phyloP scores from a whole-genome alignment of 2,113 vertebrate genomes.

The Lepisosteus oculatus region DNA sequence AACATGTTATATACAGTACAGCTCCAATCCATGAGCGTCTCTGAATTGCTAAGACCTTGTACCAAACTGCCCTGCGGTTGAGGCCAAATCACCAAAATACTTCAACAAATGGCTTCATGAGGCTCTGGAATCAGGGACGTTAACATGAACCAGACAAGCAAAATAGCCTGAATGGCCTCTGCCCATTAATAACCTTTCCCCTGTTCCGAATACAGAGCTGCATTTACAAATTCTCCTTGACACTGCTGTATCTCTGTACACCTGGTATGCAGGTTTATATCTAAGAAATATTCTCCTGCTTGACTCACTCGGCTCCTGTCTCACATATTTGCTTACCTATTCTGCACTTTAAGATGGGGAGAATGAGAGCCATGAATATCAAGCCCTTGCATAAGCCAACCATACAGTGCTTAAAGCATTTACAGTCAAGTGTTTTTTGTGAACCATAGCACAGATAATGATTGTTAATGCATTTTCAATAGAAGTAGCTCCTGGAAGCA shows the following conservation, averaged over 20 bases:
- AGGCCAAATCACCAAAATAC: background rate
- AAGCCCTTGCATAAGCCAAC: background rate
- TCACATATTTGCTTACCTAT: no score
- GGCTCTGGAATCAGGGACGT: background rate
- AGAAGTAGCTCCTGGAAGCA: background rate
- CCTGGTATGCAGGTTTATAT: no score
- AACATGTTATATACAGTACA: no score
- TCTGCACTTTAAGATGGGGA: no score
- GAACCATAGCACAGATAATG: background rate
- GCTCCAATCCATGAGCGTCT: background rate
- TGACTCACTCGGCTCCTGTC: no score
- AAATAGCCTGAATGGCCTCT: no score
- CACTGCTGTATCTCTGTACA: no score
- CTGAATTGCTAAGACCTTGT: background rate
- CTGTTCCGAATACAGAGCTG: no score
- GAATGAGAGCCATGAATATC: background rate
- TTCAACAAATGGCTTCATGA: background rate
- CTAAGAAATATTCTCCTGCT: no score
- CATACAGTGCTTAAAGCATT: background rate
- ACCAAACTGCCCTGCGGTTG: background rate
- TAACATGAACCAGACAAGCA: no score
- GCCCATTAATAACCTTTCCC: no score
- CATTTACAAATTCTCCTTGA: no score
- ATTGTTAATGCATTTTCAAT: background rate
- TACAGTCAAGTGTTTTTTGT: background rate